These are phyloP conservation scores for Apis mellifera DNA, from an alignment of 1,140 invertebrate genomes.

Conservation along the genomic window DNA sequence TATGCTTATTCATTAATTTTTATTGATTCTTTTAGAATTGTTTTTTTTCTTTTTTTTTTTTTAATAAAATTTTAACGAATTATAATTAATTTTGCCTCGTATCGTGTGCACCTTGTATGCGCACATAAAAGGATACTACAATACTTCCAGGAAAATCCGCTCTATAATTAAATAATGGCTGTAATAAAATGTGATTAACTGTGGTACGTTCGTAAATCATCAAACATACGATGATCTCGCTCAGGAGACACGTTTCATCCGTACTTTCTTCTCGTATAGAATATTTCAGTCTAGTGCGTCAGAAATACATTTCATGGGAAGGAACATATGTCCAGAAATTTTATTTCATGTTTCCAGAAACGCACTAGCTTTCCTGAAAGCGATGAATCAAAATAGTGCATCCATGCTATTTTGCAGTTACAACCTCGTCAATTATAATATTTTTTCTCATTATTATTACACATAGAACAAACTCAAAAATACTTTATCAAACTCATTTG, in stretches of 20 bases:
- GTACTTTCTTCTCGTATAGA: background rate
- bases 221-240: background rate
- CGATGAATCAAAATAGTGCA: background rate
- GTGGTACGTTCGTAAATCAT: background rate
- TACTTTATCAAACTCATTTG: no score
- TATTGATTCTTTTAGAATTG: no score
- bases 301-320: conserved; percentile 42
- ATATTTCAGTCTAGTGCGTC: background rate
- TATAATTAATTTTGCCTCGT: no score
- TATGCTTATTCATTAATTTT: no score
- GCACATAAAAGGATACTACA: no score
- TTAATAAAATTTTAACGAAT: no score
- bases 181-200: background rate
- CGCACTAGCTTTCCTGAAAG: background rate
- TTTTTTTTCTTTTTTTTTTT: no score
- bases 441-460: background rate
- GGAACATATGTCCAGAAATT: conserved; percentile 19
- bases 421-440: background rate
- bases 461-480: no score
- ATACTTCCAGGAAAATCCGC: no score
- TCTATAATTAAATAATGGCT: no score
- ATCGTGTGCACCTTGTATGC: no score
- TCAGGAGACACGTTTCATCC: background rate
- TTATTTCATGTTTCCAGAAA: conserved; percentile 31
- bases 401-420: background rate